Evolutionary conservation across 2,888 invertebrate genomes (phyloP), one percentile per base, ranked within the genome.

Genomic region (Trachelus iudaicus): DNA sequence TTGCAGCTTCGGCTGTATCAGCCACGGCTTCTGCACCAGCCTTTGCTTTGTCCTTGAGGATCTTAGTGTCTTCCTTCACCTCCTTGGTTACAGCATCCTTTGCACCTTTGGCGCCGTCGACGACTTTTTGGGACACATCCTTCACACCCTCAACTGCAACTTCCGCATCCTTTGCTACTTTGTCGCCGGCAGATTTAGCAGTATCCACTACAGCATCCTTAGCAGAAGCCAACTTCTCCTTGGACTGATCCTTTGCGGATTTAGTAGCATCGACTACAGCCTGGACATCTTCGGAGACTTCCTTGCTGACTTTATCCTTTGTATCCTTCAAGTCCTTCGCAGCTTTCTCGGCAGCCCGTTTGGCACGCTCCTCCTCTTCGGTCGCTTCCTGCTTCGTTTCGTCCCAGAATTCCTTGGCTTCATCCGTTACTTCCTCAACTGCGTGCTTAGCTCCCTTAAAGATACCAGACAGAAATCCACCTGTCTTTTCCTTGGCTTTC

Each of bases 181-280:
- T 83, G 76, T 80, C 35, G 0, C 35, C 3, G 69, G 79, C 79
- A 37, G 80, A 79, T 75, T 77, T 78, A 15, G 80, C 40, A 23
- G 71, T 75, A 68, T 80, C 37, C 30, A 75, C 69, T 15, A 75
- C 73, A 11, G 56, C 56, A 71, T 78, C 75, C 13, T 73, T n/a
- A n/a, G 75, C 75, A 2, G 34, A 31, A 34, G 9, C 34, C 4
- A 78, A 15, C 71, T 78, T 75, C 89, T 75, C 31, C 34, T 69
- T 73, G 23, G 75, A 40, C 35, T 75, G 89, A 86, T 87, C 92
- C 73, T 92, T 92, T 34, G 74, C 68, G 34, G 31, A 33, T 13
- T 84, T 83, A 56, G 78, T 77, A 34, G 75, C 84, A 69, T 83
- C 80, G 15, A 75, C 77, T n/a, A 78, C 56, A 33, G 82, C 79